Percentiles rank a stretch among this genome's conserved stretches.
These are phyloP conservation scores for Anarrhichthys ocellatus DNA, from an alignment of 2,113 vertebrate genomes.

Conservation along the genomic window DNA sequence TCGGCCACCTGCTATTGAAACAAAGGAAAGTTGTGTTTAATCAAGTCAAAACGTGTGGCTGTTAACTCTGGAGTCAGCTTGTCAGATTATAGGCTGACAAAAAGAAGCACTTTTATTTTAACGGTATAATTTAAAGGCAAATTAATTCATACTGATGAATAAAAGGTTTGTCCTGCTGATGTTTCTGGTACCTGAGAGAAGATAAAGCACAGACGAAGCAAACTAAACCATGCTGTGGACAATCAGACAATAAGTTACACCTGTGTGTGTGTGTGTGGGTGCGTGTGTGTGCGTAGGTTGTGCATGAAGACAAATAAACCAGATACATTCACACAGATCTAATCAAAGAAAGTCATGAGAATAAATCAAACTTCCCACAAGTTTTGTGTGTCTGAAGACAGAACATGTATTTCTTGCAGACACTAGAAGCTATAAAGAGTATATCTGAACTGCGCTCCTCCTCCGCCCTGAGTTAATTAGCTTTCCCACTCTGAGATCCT, in stretches of 20 bases:
- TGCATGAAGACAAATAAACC: background rate
- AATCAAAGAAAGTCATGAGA: background rate
- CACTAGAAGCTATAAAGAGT: no score
- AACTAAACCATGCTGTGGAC: background rate
- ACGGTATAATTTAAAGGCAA: no score
- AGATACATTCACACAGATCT: background rate
- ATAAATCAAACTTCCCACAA: background rate
- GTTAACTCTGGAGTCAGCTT: no score
- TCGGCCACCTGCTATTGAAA: no score
- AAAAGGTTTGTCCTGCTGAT: no score
- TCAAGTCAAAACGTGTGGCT: no score
- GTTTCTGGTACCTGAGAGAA: background rate
- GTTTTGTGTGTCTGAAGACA: background rate
- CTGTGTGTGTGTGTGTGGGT: slow-evolving; percentile 4
- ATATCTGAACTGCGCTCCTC: no score
- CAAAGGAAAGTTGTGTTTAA: no score
- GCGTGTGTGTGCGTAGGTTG: background rate
- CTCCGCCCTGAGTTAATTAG: slow-evolving; percentile 48
- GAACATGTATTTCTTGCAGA: no score
- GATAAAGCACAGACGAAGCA: background rate
- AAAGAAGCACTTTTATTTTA: no score
- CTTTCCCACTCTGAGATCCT: slow-evolving; percentile 48
- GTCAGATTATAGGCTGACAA: no score
- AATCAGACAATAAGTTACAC: background rate
- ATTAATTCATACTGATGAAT: no score